Percentiles rank a stretch among this genome's conserved stretches.
Evolutionary conservation across 2,113 vertebrate species (phyloP).

Genomic region (Varanus komodoensis): DNA sequence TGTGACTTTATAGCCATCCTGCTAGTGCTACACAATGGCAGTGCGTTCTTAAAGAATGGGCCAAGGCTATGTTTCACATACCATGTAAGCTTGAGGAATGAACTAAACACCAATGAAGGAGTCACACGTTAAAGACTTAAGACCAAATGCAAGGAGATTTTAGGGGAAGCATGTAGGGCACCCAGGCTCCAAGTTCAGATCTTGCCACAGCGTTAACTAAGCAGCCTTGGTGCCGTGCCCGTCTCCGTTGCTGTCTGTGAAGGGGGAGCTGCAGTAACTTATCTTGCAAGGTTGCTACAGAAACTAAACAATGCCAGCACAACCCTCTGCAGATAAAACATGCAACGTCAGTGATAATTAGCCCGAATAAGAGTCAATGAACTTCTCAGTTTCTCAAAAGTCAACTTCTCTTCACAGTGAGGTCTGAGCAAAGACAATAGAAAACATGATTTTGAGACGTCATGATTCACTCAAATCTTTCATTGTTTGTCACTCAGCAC

Average conservation of each 20-base stretch:
- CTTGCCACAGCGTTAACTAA: neutral
- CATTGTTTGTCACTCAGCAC: conserved; percentile 27
- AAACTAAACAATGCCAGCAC: conserved; percentile 10
- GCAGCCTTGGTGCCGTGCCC: neutral
- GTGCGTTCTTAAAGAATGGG: neutral
- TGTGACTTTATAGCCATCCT: neutral
- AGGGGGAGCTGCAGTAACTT: neutral
- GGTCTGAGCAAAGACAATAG: neutral
- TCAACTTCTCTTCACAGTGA: neutral
- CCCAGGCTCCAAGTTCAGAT: neutral
- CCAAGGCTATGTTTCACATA: neutral
- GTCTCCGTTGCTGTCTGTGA: neutral
- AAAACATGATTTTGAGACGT: neutral
- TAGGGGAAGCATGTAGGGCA: neutral
- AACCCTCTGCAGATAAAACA: neutral
- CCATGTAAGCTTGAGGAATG: neutral
- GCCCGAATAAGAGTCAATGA: neutral
- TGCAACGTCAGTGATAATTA: neutral
- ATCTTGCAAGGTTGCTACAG: neutral
- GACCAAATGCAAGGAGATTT: neutral
- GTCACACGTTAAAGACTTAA: neutral
- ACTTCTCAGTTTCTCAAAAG: no score
- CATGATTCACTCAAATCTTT: conserved; percentile 33
- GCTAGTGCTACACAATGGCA: no score
- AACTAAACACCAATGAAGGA: neutral